Base-by-base conservation (phyloP, 2,797 vertebrate genomes). In the Tamandua tetradactyla region DNA sequence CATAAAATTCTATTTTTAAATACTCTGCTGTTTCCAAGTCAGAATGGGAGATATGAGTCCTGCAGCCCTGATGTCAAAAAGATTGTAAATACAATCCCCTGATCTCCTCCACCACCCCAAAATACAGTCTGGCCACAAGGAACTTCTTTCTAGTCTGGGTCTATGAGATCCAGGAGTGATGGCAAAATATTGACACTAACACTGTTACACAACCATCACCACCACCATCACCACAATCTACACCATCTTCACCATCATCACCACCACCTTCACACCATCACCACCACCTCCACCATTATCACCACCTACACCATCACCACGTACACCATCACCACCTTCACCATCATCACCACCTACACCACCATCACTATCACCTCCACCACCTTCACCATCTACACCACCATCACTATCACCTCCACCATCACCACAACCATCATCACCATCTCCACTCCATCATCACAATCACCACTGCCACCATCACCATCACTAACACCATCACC, bases 1-100 rank as follows among this genome's bases (percentile, higher is more conserved):
- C 52, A 59, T 96, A 87, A 94, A 94, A 76, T 81, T 92, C 92
- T 93, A 94, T 93, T 96, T 96, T 94, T 95, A 94, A 97, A 88
- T 66, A 68, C 35, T 55, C 42, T 18, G 11, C 72, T 83, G 52
- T 81, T 95, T 94, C 75, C 74, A 82, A 57, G 85, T 49, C 59
- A 42, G 87, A 89, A 18, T 14, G 69, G 71, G 59, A 93, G 89
- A 68, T 71, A 75, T 71, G 75, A 71, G 44, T 79, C 57, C 37
- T 61, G 25, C 1, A 78, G 71, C 11, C 57, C 62, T 40, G 14
- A 57, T n/a, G 88, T 82, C 91, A 76, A 72, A 80, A 35, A 94
- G 44, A 64, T 62, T 81, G 17, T 79, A 72, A 59, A 72, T 7
- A 14, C 62, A 82, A 80, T 61, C 57, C 89, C 66, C 47, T 88